phyloP scores from a whole-genome alignment of 1,140 invertebrate genomes.

The Gryllus bimaculatus region DNA sequence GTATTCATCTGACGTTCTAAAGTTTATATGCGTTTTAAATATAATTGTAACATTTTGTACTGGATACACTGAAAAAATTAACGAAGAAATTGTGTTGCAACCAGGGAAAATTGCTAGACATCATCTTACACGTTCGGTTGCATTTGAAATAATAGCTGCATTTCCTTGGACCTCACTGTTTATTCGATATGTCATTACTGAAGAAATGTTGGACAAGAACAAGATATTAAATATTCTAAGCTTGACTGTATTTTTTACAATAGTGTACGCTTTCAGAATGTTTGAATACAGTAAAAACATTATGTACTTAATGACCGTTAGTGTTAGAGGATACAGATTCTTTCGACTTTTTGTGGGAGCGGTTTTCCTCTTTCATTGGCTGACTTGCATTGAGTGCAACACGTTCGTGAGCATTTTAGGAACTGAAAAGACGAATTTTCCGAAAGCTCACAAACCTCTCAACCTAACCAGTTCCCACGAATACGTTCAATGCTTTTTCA shows the following conservation, averaged over 20 bases:
- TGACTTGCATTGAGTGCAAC: background rate
- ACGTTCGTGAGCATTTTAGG: no score
- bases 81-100: background rate
- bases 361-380: background rate
- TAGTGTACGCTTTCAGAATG: no score
- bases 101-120: background rate
- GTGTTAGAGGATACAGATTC: background rate
- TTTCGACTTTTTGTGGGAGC: background rate
- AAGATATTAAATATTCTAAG: background rate
- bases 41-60: background rate
- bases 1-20: background rate
- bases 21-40: background rate
- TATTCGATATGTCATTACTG: background rate
- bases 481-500: no score
- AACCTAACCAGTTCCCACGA: no score
- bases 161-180: background rate
- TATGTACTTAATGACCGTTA: no score
- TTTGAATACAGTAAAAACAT: no score
- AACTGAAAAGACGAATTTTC: no score
- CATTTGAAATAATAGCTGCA: background rate
- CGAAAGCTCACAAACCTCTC: no score
- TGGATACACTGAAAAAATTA: background rate
- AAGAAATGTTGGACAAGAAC: background rate
- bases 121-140: background rate
- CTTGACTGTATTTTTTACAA: background rate